These are phyloP conservation scores for Hypsopygia costalis DNA, from an alignment of 2,888 invertebrate species.

Conservation along the genomic window DNA sequence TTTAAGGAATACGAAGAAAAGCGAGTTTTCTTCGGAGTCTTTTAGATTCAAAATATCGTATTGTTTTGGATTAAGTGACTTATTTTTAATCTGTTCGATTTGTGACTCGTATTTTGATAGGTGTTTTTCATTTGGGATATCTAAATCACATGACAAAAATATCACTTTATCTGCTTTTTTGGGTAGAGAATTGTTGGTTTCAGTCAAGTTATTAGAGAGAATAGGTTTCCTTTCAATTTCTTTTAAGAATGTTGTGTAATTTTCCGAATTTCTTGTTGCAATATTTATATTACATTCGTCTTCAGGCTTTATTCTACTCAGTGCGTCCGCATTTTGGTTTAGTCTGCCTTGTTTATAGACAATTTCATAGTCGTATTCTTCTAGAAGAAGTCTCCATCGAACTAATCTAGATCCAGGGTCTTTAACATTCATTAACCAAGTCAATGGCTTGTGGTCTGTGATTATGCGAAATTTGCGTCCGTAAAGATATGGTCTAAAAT, in stretches of 20 bases:
- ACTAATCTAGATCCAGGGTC: constrained; percentile 15
- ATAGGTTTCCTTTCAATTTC: constrained; percentile 18
- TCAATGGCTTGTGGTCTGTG: constrained; percentile 13
- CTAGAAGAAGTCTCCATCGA: constrained; percentile 13
- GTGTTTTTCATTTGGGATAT: constrained; percentile 6
- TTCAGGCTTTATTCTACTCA: constrained; percentile 12
- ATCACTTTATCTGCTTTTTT: constrained; percentile 8
- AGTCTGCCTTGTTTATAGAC: constrained; percentile 16
- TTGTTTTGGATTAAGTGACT: not conserved
- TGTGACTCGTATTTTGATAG: constrained; percentile 1
- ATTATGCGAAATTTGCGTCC: constrained; percentile 9
- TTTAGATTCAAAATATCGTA: not conserved
- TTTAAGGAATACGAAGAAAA: constrained; percentile 8
- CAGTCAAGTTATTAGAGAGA: constrained; percentile 9
- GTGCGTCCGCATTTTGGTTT: constrained; percentile 18
- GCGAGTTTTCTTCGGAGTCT: not conserved
- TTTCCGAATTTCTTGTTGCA: constrained; percentile 11
- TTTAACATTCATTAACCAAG: constrained; percentile 4
- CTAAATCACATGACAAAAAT: constrained; percentile 11
- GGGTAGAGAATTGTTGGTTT: constrained; percentile 5
- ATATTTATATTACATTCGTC: not conserved
- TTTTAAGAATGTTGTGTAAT: constrained; percentile 14
- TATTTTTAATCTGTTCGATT: constrained; percentile 5
- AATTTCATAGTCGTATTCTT: constrained; percentile 17
- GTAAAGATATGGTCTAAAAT: constrained; percentile 15